Percentiles rank a stretch among this genome's conserved stretches.
These are phyloP conservation scores for Sylvietta virens DNA, from an alignment of 2,113 vertebrate genomes.

Conservation along the genomic window DNA sequence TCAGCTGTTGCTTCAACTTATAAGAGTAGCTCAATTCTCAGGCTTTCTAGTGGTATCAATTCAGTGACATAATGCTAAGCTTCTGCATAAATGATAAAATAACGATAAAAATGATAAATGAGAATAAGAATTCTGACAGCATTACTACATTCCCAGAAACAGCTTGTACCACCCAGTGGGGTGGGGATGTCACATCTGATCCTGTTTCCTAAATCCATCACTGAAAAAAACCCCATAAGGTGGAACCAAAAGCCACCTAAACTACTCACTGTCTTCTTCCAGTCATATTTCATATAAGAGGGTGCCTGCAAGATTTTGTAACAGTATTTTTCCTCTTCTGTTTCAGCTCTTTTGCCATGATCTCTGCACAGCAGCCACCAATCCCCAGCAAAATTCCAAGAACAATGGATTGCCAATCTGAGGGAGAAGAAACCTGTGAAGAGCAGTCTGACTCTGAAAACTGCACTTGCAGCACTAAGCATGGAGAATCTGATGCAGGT, in stretches of 20 bases:
- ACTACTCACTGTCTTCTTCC: not conserved
- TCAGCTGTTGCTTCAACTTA: not conserved
- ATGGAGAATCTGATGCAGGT: not conserved
- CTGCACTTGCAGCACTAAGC: not conserved
- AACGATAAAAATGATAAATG: not conserved
- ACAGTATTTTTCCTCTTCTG: not conserved
- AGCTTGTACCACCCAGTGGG: not conserved
- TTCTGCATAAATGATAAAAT: not conserved
- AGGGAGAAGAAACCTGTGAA: not conserved
- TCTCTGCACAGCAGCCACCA: not conserved
- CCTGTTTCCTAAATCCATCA: not conserved
- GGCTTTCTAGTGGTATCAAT: not conserved
- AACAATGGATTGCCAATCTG: not conserved
- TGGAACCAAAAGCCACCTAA: not conserved
- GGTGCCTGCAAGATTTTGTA: not conserved
- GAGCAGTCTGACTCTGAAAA: not conserved
- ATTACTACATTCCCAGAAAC: not conserved
- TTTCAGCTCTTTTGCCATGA: conserved; percentile 34
- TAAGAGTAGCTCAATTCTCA: not conserved
- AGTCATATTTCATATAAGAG: not conserved
- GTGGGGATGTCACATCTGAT: not conserved
- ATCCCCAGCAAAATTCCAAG: not conserved
- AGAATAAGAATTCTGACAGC: not conserved
- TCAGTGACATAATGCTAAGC: not conserved
- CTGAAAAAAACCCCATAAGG: not conserved